Evolutionary conservation across 2,888 invertebrate genomes (phyloP), one percentile per base, ranked within the genome.

Genomic region (Machimus rusticus): DNA sequence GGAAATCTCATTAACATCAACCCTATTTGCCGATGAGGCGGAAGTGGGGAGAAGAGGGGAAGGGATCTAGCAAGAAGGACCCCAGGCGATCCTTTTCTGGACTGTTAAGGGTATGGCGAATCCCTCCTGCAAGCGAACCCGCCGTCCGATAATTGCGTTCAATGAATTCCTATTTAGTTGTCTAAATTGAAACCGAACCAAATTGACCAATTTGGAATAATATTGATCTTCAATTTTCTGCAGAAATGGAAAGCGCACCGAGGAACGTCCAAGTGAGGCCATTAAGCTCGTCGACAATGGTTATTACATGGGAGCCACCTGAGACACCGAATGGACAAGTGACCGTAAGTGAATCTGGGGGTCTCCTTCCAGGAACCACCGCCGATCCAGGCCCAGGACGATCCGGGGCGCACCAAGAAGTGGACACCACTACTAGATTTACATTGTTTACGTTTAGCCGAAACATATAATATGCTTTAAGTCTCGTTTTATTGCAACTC

Each of bases 251-350:
- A 91, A 97, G 98, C 91, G 97, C 99, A 86, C 99, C 99, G 6
- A 94, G 97, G 90, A 98, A 98, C 93, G 98, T 99, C 66, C 97
- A 97, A 94, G 99, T 98, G 86, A 95, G 98, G 86, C 98, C 99
- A 6, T 95, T 99, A 90, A 98, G 98, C 93, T 97, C 98, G 86
- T 98, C 97, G 92, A 98, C 99, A 55, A 98, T 99, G 96, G 96
- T 99, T 87, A 98, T 99, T 90, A 98, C 98, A 91, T 99, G 99
- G 99, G 97, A 98, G 90, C 98, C 98, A 92, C 99, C 99, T 23
- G 98, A 98, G 92, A 98, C 97, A 87, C 98, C 99, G 79, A 99
- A 99, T 92, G 99, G 99, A 90, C 97, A 98, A 95, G 98, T 99
- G 90, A 98, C 97, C 94, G 99, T 98, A 93, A 95, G 95, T 94